Evolutionary conservation across 2,797 vertebrate genomes (phyloP).

Genomic region (Taenioides sp.): DNA sequence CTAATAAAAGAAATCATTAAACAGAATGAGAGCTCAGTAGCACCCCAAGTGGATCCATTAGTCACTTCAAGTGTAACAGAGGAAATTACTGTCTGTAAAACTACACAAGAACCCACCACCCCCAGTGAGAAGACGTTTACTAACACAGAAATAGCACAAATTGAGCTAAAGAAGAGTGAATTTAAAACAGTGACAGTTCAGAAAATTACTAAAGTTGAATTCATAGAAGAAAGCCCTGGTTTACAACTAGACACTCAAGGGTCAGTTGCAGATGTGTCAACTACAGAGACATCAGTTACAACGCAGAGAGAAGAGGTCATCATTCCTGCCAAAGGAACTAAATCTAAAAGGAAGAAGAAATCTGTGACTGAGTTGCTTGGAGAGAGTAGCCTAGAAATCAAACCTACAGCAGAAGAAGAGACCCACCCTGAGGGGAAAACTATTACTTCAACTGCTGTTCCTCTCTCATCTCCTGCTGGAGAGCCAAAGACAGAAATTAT

Average conservation of each 20-base stretch:
- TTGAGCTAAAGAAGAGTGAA: constrained; percentile 40
- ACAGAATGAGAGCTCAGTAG: constrained; percentile 15
- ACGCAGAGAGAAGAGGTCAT: neutral
- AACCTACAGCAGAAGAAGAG: neutral
- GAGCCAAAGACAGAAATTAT: constrained; percentile 4
- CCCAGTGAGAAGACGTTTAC: constrained; percentile 11
- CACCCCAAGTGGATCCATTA: constrained; percentile 33
- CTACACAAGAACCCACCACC: constrained; percentile 29
- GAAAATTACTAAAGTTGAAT: constrained; percentile 43
- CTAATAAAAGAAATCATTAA: neutral
- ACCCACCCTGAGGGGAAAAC: neutral
- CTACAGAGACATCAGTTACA: neutral
- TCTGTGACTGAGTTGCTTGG: neutral
- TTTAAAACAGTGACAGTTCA: constrained; percentile 58
- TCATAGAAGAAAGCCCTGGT: constrained; percentile 24
- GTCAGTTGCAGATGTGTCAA: neutral
- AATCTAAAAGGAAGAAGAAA: constrained; percentile 10
- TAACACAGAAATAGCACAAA: constrained; percentile 18
- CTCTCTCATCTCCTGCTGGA: neutral
- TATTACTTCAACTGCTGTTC: neutral
- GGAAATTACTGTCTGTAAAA: constrained; percentile 24
- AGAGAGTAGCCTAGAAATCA: neutral
- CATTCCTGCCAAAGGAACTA: neutral
- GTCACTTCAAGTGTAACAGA: constrained; percentile 37
- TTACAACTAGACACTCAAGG: neutral